These are phyloP conservation scores for Zaprionus gabonicus DNA, from an alignment of 1,140 invertebrate genomes.

Conservation along the genomic window DNA sequence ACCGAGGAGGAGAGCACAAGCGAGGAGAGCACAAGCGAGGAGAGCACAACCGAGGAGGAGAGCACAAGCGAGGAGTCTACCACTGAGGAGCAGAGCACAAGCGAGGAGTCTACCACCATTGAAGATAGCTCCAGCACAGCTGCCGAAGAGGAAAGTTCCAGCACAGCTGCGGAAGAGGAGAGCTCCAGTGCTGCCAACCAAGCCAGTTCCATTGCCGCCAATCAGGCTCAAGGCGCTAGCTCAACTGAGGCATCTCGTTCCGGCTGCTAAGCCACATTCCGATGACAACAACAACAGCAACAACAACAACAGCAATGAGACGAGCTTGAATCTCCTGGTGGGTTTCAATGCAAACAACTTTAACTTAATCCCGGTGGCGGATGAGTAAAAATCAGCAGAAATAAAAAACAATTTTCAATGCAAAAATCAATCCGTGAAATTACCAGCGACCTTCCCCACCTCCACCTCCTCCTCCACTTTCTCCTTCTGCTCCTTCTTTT, in stretches of 20 bases:
- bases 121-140: too few species aligned
- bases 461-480: background rate
- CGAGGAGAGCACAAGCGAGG: background rate
- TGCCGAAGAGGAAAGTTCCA: background rate
- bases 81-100: background rate
- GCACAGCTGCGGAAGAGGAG: background rate
- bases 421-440: constrained; percentile 49
- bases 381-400: constrained; percentile 27
- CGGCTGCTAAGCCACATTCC: background rate
- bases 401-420: constrained; percentile 34
- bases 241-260: background rate
- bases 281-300: background rate
- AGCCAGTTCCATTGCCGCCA: background rate
- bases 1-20: background rate
- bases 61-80: background rate
- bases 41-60: background rate
- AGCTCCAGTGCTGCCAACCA: background rate
- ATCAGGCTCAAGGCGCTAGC: background rate
- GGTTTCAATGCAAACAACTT: background rate
- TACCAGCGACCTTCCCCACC: background rate
- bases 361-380: constrained; percentile 22
- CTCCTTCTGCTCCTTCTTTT: background rate
- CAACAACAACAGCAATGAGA: background rate
- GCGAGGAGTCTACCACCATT: too few species aligned
- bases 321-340: background rate